A percentile compares a stretch with the other conserved stretches of the same genome.
phyloP scores from a whole-genome alignment of 2,888 invertebrate species.

The Melanargia galathea region DNA sequence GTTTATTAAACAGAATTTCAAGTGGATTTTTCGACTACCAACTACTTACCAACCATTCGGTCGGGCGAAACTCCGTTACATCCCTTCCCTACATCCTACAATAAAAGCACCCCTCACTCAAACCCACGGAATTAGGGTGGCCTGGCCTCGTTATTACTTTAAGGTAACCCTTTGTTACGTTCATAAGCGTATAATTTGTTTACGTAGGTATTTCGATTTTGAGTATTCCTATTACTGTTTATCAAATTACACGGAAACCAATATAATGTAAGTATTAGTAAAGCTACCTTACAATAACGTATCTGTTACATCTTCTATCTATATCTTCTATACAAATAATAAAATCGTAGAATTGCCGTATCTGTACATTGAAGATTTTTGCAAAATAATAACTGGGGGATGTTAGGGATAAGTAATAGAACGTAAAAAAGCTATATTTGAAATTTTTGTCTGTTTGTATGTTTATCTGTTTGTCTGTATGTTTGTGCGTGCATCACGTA shows the following conservation, averaged over 20 bases:
- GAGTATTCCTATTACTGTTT: not conserved
- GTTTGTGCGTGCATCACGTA: too few species aligned
- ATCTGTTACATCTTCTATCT: too few species aligned
- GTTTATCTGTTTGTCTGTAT: too few species aligned
- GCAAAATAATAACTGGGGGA: too few species aligned
- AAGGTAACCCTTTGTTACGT: not conserved
- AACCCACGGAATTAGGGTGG: constrained; percentile 17
- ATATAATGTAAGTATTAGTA: not conserved
- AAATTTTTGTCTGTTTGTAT: too few species aligned
- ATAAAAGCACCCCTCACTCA: not conserved
- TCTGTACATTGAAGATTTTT: too few species aligned
- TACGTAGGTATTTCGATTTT: not conserved
- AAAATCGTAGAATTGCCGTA: too few species aligned
- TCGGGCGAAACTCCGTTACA: not conserved
- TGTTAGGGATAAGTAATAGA: too few species aligned
- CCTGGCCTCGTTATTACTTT: constrained; percentile 5
- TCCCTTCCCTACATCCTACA: constrained; percentile 6
- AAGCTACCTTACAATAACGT: too few species aligned
- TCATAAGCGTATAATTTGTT: not conserved
- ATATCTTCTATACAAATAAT: too few species aligned
- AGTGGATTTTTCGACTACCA: not conserved
- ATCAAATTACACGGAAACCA: not conserved
- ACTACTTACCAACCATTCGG: too few species aligned
- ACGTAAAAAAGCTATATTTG: too few species aligned
- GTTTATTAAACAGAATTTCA: not conserved